Percentiles rank a stretch among this genome's conserved stretches.
Conservation (phyloP, 2,888 invertebrate genomes). For the Heteropelma amictum region DNA sequence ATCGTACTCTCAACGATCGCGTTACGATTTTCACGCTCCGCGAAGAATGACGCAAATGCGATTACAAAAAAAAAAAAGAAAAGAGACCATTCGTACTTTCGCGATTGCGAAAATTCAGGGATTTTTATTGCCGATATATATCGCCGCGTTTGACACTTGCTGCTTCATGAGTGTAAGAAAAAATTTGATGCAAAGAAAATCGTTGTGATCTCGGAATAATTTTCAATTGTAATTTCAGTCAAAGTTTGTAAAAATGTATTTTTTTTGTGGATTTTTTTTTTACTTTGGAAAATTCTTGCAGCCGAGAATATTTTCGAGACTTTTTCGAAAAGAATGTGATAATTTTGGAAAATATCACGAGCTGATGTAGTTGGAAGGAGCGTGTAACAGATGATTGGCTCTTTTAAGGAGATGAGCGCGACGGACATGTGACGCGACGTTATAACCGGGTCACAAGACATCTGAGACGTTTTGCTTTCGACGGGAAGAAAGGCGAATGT, state of each 20-base stretch:
- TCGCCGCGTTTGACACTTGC: too few relatives aligned
- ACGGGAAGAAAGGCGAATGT: constrained; percentile 72
- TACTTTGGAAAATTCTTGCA: too few relatives aligned
- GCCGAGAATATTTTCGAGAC: too few relatives aligned
- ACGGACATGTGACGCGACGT: constrained; percentile 51
- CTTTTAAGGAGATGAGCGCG: constrained; percentile 13
- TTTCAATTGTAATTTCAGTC: too few relatives aligned
- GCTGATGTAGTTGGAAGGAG: background rate
- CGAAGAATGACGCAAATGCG: constrained; percentile 15
- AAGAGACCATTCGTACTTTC: constrained; percentile 17
- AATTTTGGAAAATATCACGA: background rate
- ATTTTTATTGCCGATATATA: constrained; percentile 7
- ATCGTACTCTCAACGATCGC: background rate
- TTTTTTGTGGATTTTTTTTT: background rate
- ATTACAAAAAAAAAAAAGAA: constrained; percentile 4
- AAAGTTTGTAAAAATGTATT: too few relatives aligned
- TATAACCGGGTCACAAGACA: constrained; percentile 71
- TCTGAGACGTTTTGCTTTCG: constrained; percentile 76
- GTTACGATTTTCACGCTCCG: background rate
- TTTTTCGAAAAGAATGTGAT: too few relatives aligned
- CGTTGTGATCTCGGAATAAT: too few relatives aligned
- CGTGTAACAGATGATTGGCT: constrained; percentile 6
- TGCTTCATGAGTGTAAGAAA: too few relatives aligned
- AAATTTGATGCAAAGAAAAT: too few relatives aligned
- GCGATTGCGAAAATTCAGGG: background rate